Percentiles rank a stretch among this genome's conserved stretches.
These are phyloP conservation scores for Sminthurides bifidus DNA, from an alignment of 1,140 invertebrate genomes.

Conservation along the genomic window DNA sequence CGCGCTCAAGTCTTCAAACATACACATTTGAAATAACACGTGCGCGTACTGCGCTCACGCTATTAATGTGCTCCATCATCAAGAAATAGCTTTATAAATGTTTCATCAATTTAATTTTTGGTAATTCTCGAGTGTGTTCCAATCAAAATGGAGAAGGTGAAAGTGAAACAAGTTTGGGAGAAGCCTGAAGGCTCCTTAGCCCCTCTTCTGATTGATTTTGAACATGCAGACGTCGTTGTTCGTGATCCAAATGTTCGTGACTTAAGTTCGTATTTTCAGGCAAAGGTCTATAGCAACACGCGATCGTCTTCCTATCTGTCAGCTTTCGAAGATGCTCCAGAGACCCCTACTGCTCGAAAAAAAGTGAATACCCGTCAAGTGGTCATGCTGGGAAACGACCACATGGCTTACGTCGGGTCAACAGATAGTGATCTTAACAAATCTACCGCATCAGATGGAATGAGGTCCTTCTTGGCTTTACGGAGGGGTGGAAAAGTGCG, in stretches of 20 bases:
- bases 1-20: too few species aligned
- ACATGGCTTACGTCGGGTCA: slow-evolving; percentile 16
- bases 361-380: neutral
- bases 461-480: slow-evolving; percentile 19
- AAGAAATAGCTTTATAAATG: neutral
- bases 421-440: neutral
- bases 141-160: slow-evolving; percentile 14
- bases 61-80: too few species aligned
- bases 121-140: neutral
- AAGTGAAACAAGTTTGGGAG: slow-evolving; percentile 10
- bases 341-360: neutral
- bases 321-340: neutral
- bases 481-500: slow-evolving; percentile 13
- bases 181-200: neutral
- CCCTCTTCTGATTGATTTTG: slow-evolving; percentile 16
- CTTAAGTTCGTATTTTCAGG: slow-evolving; percentile 5
- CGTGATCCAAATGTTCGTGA: neutral
- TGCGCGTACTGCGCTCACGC: too few species aligned
- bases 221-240: slow-evolving; percentile 16
- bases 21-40: too few species aligned
- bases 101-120: neutral
- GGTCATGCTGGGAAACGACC: slow-evolving; percentile 4
- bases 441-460: neutral
- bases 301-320: neutral
- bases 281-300: slow-evolving; percentile 1